Conservation (phyloP, 2,888 invertebrate genomes). For the Patella caerulea region DNA sequence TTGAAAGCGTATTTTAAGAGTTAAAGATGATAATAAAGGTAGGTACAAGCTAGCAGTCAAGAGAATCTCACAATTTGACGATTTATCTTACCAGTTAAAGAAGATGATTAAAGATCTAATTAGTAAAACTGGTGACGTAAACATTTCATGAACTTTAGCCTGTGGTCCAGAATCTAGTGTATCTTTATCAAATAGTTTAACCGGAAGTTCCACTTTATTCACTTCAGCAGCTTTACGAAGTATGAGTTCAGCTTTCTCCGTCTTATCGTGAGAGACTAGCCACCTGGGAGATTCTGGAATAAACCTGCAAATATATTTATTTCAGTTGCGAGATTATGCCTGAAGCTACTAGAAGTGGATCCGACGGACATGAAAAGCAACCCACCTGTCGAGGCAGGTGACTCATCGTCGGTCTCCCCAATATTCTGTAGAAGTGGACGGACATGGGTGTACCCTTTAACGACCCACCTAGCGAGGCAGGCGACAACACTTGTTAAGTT, state of each 20-base stretch:
- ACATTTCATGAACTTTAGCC: constrained; percentile 41
- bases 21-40: too few species aligned
- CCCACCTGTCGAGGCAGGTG: too few species aligned
- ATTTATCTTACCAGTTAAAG: constrained; percentile 35
- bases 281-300: constrained; percentile 93
- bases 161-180: constrained; percentile 30
- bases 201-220: constrained; percentile 40
- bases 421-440: not conserved
- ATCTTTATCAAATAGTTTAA: constrained; percentile 41
- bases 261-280: constrained; percentile 86
- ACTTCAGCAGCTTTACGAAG: constrained; percentile 38
- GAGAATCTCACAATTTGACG: too few species aligned
- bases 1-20: too few species aligned
- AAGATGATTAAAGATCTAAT: constrained; percentile 32
- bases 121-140: constrained; percentile 24
- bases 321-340: not conserved
- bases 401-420: too few species aligned
- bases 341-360: too few species aligned
- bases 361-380: too few species aligned
- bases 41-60: too few species aligned
- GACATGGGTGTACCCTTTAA: too few species aligned
- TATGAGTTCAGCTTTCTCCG: constrained; percentile 87
- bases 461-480: too few species aligned
- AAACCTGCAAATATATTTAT: constrained; percentile 74
- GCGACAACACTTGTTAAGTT: too few species aligned